Evolutionary conservation across 2,113 vertebrate genomes (phyloP).

Genomic region (Psilopogon haemacephalus): DNA sequence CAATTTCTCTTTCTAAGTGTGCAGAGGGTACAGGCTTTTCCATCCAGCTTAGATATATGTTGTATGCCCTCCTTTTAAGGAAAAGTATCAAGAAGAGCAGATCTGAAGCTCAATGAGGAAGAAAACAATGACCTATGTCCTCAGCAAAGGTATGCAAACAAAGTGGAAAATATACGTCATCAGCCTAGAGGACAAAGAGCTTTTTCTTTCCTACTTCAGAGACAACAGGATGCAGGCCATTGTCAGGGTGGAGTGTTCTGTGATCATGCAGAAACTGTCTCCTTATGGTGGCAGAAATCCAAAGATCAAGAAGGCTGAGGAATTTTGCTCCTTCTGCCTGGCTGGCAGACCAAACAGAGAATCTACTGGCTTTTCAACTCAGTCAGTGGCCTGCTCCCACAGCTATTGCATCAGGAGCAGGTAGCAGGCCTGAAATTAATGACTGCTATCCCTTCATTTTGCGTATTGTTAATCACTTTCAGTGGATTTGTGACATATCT

Average conservation of each 20-base stretch:
- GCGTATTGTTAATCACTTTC: conserved; percentile 4
- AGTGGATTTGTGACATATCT: background rate
- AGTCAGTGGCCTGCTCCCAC: background rate
- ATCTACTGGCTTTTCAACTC: background rate
- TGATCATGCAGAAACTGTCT: background rate
- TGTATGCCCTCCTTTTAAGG: background rate
- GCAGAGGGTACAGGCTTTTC: background rate
- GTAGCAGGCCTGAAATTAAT: background rate
- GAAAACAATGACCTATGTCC: background rate
- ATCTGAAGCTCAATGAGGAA: background rate
- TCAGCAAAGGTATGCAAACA: background rate
- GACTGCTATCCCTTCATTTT: background rate
- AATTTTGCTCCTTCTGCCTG: background rate
- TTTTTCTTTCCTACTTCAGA: background rate
- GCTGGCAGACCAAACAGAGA: background rate
- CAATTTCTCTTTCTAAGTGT: background rate
- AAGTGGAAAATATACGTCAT: background rate
- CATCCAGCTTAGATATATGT: background rate
- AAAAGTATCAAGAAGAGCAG: background rate
- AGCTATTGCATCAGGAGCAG: background rate
- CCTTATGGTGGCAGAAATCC: background rate
- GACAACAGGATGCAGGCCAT: background rate
- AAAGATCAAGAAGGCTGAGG: background rate
- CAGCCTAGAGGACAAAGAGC: background rate
- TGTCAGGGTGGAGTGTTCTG: background rate